A percentile compares a stretch with the other conserved stretches of the same genome.
phyloP scores from a whole-genome alignment of 1,140 invertebrate species.

The Drosophila pseudoananassae region DNA sequence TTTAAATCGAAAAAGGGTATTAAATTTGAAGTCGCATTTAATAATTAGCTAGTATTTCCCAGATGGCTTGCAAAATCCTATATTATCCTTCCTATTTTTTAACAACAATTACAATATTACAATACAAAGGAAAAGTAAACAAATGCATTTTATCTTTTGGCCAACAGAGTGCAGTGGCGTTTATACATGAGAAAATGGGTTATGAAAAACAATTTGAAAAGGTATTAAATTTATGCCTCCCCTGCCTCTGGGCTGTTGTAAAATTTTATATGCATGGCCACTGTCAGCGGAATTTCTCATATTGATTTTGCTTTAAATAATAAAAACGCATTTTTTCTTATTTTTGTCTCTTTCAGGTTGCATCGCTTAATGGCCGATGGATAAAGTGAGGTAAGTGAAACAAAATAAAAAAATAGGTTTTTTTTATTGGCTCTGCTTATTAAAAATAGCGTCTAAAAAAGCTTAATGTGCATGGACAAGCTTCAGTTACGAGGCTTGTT shows the following conservation, averaged over 20 bases:
- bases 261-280: slow-evolving; percentile 59
- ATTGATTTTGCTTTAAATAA: slow-evolving; percentile 73
- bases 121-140: slow-evolving; percentile 28
- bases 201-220: slow-evolving; percentile 68
- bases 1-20: background rate
- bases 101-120: slow-evolving; percentile 35
- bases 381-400: slow-evolving; percentile 62
- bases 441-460: slow-evolving; percentile 61
- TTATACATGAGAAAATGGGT: slow-evolving; percentile 34
- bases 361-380: slow-evolving; percentile 45
- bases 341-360: slow-evolving; percentile 10
- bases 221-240: slow-evolving; percentile 67
- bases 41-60: background rate
- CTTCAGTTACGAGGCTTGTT: slow-evolving; percentile 33
- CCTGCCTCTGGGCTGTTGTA: slow-evolving; percentile 27
- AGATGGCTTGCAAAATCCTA: background rate
- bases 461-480: slow-evolving; percentile 46
- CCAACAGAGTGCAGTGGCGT: slow-evolving; percentile 53
- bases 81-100: slow-evolving; percentile 17
- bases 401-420: slow-evolving; percentile 15
- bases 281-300: slow-evolving; percentile 59
- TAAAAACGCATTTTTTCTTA: slow-evolving; percentile 28
- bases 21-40: background rate
- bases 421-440: slow-evolving; percentile 50
- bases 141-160: slow-evolving; percentile 66